Conservation (phyloP, 2,113 vertebrate genomes). For the Cairina moschata region DNA sequence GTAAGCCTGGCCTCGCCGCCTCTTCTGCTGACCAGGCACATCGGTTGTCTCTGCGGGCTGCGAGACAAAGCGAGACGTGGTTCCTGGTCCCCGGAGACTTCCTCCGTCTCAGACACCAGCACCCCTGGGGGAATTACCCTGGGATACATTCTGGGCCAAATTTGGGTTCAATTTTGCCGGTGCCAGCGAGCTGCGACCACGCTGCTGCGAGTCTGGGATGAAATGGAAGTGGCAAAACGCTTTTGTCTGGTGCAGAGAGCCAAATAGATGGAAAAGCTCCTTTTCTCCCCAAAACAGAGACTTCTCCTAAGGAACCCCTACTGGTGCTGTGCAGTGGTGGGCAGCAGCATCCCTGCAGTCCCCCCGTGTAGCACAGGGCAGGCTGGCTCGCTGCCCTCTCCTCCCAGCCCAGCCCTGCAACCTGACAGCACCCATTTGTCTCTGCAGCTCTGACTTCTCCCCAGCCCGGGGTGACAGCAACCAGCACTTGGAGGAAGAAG, state of each 20-base stretch:
- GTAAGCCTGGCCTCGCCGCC: conserved; percentile 16
- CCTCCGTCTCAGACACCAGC: not conserved
- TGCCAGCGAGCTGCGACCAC: accelerated
- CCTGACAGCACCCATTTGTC: conserved; percentile 39
- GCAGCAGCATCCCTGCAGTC: not conserved
- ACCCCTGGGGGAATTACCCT: not conserved
- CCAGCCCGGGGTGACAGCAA: not conserved
- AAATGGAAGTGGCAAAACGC: accelerated
- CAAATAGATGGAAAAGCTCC: not conserved
- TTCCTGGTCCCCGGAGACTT: not conserved
- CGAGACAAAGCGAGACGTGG: not conserved
- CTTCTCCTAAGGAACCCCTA: not conserved
- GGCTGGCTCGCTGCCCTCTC: conserved; percentile 1
- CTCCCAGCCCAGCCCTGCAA: not conserved
- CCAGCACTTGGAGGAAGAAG: not conserved
- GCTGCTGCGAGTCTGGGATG: accelerated
- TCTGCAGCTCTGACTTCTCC: not conserved
- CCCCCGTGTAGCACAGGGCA: not conserved
- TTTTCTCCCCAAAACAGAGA: not conserved
- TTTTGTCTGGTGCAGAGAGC: not conserved
- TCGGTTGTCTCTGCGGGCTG: not conserved
- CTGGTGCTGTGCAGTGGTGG: not conserved
- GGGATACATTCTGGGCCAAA: not conserved
- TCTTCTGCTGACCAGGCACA: conserved; percentile 54
- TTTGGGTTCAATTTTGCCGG: not conserved